Base-by-base conservation (phyloP, 2,888 invertebrate species). In the Rotaria sp. region DNA sequence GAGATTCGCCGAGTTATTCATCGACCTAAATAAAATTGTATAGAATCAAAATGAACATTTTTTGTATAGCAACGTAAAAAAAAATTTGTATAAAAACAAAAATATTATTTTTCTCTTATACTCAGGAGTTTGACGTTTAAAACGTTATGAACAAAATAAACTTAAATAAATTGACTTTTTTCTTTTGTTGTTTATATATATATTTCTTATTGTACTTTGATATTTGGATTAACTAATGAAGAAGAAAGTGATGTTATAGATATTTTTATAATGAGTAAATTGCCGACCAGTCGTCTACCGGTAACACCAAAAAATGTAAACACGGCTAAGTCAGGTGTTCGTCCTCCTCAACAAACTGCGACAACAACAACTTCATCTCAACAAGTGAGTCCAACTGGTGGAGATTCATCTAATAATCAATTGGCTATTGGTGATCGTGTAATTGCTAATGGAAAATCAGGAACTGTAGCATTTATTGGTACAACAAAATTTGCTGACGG, bases 371-470 rank as follows among this genome's bases (percentile, higher is more conserved):
- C 7, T 35, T 67, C 67, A 35, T 21, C 67, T 21, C 67, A 80
- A 80, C 80, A 80, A 80, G 26, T 13, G 18, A 80, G 45, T 80
- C n/a, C 80, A n/a, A 45, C 45, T 45, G 45, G 13, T n/a, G 80
- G 45, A 45, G 80, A 80, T 80, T n/a, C 80, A 24, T 45, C 80
- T 91, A 96, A 95, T 55, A 96, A 97, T 92, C 35, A 35, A 67
- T 38, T 35, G 0, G 21, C 21, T 38, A 35, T 97, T 90, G 97
- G 97, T 50, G 95, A 97, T 90, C 93, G 95, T 88, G 95, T 97
- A 88, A 97, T 95, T 95, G 90, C 91, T 18, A 90, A 90, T 30
- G 91, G 91, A 8, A 91, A 91, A 87, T 89, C 91, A 0, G 91
- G 91, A 41, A 88, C 88, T 84, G 90, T 91, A 74, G 91, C 91